Evolutionary conservation across 2,888 invertebrate species (phyloP).

Genomic region (Lithosia quadra): DNA sequence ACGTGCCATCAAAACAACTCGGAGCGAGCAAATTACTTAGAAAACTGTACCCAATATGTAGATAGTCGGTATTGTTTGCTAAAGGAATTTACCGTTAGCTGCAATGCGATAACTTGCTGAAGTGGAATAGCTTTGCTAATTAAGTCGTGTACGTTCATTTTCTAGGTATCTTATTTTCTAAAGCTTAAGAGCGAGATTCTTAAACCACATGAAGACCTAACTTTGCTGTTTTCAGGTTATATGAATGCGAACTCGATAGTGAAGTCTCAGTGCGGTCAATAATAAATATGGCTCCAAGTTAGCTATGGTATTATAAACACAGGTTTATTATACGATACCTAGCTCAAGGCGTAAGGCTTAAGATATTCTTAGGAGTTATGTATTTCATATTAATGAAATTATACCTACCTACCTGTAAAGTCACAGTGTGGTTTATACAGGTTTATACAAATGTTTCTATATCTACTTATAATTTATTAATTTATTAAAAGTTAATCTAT

Average conservation of each 20-base stretch:
- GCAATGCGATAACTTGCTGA: not conserved
- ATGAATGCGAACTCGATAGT: not conserved
- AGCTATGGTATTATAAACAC: too few species aligned
- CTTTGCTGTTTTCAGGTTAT: not conserved
- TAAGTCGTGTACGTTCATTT: not conserved
- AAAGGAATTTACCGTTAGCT: constrained; percentile 4
- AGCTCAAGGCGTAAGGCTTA: too few species aligned
- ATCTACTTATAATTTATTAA: too few species aligned
- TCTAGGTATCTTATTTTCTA: not conserved
- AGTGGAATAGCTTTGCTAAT: not conserved
- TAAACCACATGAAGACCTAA: not conserved
- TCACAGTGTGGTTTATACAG: too few species aligned
- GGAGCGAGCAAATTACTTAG: constrained; percentile 8
- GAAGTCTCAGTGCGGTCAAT: not conserved
- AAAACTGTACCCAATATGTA: constrained; percentile 9
- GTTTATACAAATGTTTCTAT: not conserved
- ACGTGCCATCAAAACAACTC: constrained; percentile 13
- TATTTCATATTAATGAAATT: too few species aligned
- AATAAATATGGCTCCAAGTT: not conserved
- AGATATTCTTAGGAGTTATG: too few species aligned
- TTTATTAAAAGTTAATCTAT: too few species aligned
- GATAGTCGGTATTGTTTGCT: constrained; percentile 10
- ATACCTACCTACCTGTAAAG: too few species aligned
- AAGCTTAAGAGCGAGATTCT: not conserved
- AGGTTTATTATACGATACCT: too few species aligned